phyloP scores from a whole-genome alignment of 2,797 vertebrate genomes.

The Leucoraja ocellata region DNA sequence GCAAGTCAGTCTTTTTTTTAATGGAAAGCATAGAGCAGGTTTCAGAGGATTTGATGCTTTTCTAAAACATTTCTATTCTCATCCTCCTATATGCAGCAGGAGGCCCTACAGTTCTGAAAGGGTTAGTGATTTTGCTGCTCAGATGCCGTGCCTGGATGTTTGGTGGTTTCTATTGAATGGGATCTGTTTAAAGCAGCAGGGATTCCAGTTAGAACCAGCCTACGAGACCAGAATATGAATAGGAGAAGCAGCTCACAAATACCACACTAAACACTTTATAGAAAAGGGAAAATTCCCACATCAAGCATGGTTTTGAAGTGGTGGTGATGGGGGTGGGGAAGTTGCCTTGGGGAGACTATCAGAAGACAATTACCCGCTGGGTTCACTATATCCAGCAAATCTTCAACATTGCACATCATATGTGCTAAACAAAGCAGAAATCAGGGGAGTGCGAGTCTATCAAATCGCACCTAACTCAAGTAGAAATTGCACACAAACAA shows the following conservation, averaged over 20 bases:
- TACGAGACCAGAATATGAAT: conserved; percentile 37
- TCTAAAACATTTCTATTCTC: not conserved
- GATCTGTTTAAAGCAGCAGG: conserved; percentile 37
- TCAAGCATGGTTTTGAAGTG: not conserved
- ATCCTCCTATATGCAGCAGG: not conserved
- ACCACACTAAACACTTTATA: conserved; percentile 12
- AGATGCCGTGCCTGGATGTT: conserved; percentile 31
- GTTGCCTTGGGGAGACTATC: not conserved
- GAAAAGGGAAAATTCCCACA: not conserved
- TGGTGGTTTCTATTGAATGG: conserved; percentile 36
- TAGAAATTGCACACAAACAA: conserved; percentile 28
- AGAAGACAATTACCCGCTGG: not conserved
- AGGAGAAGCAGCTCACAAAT: conserved; percentile 19
- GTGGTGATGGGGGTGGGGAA: not conserved
- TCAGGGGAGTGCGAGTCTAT: not conserved
- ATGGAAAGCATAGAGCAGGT: too few species aligned
- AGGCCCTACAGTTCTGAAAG: conserved; percentile 26
- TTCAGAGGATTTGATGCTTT: not conserved
- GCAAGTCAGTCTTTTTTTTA: not conserved
- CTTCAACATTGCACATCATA: not conserved
- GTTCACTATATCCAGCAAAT: conserved; percentile 11
- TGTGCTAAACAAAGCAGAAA: not conserved
- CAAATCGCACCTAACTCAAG: conserved; percentile 16
- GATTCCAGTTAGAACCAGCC: conserved; percentile 35
- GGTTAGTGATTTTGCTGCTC: conserved; percentile 32